Evolutionary conservation across 2,888 invertebrate genomes (phyloP), one percentile per base, ranked within the genome.

Genomic region (Athrips mouffetella): DNA sequence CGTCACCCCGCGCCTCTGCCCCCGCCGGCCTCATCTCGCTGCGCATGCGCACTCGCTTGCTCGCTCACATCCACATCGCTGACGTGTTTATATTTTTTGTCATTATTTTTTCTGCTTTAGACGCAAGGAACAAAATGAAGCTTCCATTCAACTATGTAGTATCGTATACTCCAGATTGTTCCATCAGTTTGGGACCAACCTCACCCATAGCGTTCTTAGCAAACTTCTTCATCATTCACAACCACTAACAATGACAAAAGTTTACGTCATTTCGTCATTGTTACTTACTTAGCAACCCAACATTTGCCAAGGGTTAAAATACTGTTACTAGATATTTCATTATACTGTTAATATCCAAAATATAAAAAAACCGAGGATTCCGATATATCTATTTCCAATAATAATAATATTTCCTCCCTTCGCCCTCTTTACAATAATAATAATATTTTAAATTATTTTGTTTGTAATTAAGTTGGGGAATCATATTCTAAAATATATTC

Each of bases 71-170:
- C 10, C 30, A 30, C 77, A 75, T 77, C 51, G 57, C 78, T 86
- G 86, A 87, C 85, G 86, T 87, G 84, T 85, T 85, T 86, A 83
- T 82, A 74, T 82, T 86, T 85, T 84, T 83, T 80, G 67, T 73
- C 61, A 65, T 71, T 67, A 65, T 75, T 78, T 77, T 73, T 76
- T 76, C 62, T 62, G 58, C 63, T 63, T 58, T n/a, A n/a, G n/a
- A n/a, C n/a, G n/a, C n/a, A n/a, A n/a, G n/a, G n/a, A n/a, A n/a
- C n/a, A n/a, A n/a, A n/a, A n/a, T n/a, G 42, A 29, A 44, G 30
- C 44, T 31, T 11, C 31, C 31, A 30, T 44, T 30, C 44, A 30
- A 29, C 13, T 16, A 40, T n/a, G n/a, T n/a, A n/a, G 15, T 10
- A 21, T 23, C 25, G 13, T 40, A 11, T n/a, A 13, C 13, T 25